Base-by-base conservation (phyloP, 2,113 vertebrate species). In the Neolamprologus fasciatus region DNA sequence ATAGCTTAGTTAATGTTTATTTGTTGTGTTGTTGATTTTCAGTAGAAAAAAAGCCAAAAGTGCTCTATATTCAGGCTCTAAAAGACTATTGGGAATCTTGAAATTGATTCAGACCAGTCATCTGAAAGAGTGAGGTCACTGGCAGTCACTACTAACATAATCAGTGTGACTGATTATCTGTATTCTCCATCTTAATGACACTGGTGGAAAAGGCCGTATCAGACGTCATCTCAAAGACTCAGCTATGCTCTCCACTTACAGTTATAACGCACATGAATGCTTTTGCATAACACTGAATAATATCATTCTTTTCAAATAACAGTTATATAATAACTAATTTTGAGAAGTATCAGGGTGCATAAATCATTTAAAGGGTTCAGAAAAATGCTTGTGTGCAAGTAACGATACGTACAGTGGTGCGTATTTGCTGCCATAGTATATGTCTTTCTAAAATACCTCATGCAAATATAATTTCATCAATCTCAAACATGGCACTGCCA, bases 131-230 rank as follows among this genome's bases (percentile, higher is more conserved):
- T 71, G 81, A 89, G 82, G 86, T 87, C 89, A 83, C 57, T 89
- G 83, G 71, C 91, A 90, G 86, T 87, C 89, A 88, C 80, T 66
- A 35, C 82, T 91, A 91, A 93, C 73, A 51, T 76, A 92, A 94
- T 91, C 81, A 86, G 45, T 9, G 37, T 76, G 85, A 87, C 40
- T 85, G 84, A 94, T 92, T 88, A 91, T 92, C 87, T 87, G 76
- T 54, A 17, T 5, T 42, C 81, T 63, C 71, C 88, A 89, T 93
- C 93, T 92, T 86, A 88, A 92, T 92, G 84, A 89, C 71, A 63
- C 84, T 50, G 73, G 8, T 68, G 68, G 71, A 82, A 93, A 85
- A 89, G 86, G 42, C 80, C 7, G 26, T 28, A 83, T 81, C 54
- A 55, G 76, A 76, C 78, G 17, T 84, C 79, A 71, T 5, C 71